Base-by-base conservation (phyloP, 1,140 invertebrate species). In the Trialeurodes vaporariorum region DNA sequence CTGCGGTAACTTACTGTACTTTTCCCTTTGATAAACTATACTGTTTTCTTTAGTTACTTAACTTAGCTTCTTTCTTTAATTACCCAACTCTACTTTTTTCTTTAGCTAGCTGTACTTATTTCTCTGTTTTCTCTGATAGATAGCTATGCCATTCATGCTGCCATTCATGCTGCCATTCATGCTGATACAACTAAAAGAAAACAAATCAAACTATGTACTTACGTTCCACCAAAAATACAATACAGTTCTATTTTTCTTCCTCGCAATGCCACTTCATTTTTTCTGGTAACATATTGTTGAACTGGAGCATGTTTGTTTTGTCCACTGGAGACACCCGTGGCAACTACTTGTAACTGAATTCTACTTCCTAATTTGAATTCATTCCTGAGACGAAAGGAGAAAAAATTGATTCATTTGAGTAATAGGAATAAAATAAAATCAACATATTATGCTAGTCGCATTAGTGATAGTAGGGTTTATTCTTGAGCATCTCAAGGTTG, bases 141-240 rank as follows among this genome's bases (percentile, higher is more conserved):
- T n/a, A n/a, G n/a, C n/a, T n/a, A n/a, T n/a, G n/a, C n/a, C n/a
- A n/a, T n/a, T n/a, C n/a, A n/a, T n/a, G n/a, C n/a, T n/a, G n/a
- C n/a, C n/a, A n/a, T n/a, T n/a, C n/a, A n/a, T n/a, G n/a, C n/a
- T n/a, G n/a, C n/a, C n/a, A n/a, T n/a, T n/a, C n/a, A 65, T 66
- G 17, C 49, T 58, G 12, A n/a, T 58, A 58, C 12, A 58, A 58
- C 49, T 58, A 58, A 58, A 58, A 58, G 25, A 5, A 61, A 61
- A 23, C 25, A 24, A 61, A n/a, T n/a, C n/a, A n/a, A n/a, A n/a
- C n/a, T 61, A 61, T 23, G 25, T 22, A 70, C 69, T 67, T 80
- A 88, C 81, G 93, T 95, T 73, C 93, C 93, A 73, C 93, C 93
- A 78, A 83, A 94, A 72, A 96, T 95, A 76, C 93, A 96, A 76